phyloP scores from a whole-genome alignment of 30 jellyfish, hydroid and myxozoan genomes.

The Mastigias papua region DNA sequence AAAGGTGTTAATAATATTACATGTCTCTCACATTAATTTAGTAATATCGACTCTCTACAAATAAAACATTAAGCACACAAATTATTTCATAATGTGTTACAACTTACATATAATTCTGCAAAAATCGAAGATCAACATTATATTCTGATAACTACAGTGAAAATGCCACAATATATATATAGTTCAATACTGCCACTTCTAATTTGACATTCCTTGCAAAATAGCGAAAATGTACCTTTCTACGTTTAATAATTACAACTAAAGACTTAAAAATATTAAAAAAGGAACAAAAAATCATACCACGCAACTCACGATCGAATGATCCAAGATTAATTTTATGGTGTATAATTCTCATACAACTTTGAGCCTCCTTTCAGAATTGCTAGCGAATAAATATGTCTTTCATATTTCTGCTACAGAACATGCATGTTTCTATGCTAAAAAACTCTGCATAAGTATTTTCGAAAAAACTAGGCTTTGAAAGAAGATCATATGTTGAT shows the following conservation, averaged over 20 bases:
- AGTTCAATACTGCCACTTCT: background rate
- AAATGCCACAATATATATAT: background rate
- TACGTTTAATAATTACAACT: background rate
- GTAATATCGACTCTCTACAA: conserved; percentile 16
- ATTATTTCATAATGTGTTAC: background rate
- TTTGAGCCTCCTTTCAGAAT: too few species aligned
- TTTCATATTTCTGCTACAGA: too few species aligned
- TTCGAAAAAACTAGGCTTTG: too few species aligned
- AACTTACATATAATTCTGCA: conserved; percentile 5
- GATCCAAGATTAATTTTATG: too few species aligned
- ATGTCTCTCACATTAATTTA: background rate
- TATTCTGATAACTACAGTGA: conserved; percentile 14
- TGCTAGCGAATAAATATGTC: too few species aligned
- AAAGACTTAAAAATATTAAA: background rate
- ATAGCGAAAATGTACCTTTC: background rate
- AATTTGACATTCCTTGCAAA: background rate
- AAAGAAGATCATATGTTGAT: too few species aligned
- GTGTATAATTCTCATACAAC: too few species aligned
- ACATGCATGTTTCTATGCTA: too few species aligned
- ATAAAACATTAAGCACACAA: conserved; percentile 19
- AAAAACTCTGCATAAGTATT: too few species aligned
- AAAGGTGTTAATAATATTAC: background rate
- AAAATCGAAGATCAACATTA: conserved; percentile 23
- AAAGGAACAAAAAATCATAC: background rate
- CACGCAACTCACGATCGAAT: background rate